These are phyloP conservation scores for Ormyrus labotus DNA, from an alignment of 2,888 invertebrate genomes.

Conservation along the genomic window DNA sequence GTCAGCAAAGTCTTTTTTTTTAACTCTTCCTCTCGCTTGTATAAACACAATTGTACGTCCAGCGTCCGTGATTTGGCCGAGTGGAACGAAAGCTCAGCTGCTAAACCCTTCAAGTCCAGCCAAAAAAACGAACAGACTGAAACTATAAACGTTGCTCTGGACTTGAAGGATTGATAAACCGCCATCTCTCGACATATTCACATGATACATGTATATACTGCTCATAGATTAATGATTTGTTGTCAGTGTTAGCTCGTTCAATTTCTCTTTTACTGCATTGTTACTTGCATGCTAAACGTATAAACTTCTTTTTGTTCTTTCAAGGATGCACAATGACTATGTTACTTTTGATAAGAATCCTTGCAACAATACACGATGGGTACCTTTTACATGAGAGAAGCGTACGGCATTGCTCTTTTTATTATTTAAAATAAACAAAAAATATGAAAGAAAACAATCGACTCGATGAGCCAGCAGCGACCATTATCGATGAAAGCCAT, in stretches of 20 bases:
- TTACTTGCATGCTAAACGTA: conserved; percentile 71
- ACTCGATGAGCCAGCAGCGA: conserved; percentile 75
- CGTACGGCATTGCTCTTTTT: conserved; percentile 23
- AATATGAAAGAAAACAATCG: conserved; percentile 49
- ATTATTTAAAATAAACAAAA: conserved; percentile 33
- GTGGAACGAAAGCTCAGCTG: conserved; percentile 43
- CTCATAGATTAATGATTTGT: conserved; percentile 59
- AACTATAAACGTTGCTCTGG: conserved; percentile 6
- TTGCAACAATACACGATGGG: conserved; percentile 51
- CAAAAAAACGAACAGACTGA: not conserved
- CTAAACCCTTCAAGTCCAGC: conserved; percentile 41
- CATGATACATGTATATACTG: conserved; percentile 47
- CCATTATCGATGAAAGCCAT: conserved; percentile 75
- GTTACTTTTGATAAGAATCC: conserved; percentile 66
- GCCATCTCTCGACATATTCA: conserved; percentile 14
- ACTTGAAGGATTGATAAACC: conserved; percentile 32
- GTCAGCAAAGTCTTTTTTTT: conserved; percentile 34
- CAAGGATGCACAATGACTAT: conserved; percentile 76
- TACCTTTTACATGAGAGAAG: conserved; percentile 36
- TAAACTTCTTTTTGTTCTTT: conserved; percentile 70
- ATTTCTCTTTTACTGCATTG: conserved; percentile 60
- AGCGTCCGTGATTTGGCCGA: conserved; percentile 9
- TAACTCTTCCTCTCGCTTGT: conserved; percentile 9
- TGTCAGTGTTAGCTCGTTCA: conserved; percentile 54
- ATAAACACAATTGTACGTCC: conserved; percentile 5